Evolutionary conservation across 2,113 vertebrate genomes (phyloP).

Genomic region (Pterophyllum scalare): DNA sequence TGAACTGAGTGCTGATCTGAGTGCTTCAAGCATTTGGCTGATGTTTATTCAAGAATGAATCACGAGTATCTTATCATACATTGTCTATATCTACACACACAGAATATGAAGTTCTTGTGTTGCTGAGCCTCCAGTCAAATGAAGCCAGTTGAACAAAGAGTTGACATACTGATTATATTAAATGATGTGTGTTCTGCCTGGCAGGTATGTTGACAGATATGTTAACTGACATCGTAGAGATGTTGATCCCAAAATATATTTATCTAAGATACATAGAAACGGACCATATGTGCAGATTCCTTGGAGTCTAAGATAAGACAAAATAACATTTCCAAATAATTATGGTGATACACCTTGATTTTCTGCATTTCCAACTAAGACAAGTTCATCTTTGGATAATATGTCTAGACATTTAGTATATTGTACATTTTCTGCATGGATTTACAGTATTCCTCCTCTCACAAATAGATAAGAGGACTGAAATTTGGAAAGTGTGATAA

Average conservation of each 20-base stretch:
- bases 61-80: neutral
- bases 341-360: neutral
- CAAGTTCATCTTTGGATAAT: neutral
- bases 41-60: constrained; percentile 13
- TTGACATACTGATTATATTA: neutral
- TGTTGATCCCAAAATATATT: neutral
- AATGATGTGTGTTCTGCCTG: neutral
- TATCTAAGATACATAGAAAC: neutral
- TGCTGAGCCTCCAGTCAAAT: neutral
- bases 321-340: neutral
- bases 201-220: constrained; percentile 15
- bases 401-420: neutral
- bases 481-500: neutral
- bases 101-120: constrained; percentile 3
- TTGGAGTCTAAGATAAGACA: neutral
- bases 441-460: neutral
- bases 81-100: neutral
- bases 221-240: neutral
- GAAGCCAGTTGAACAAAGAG: neutral
- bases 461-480: neutral
- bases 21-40: neutral
- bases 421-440: neutral
- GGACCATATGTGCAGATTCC: neutral
- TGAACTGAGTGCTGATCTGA: neutral
- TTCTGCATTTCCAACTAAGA: neutral